Evolutionary conservation across 2,797 vertebrate species (phyloP).

Genomic region (Hemibagrus guttatus): DNA sequence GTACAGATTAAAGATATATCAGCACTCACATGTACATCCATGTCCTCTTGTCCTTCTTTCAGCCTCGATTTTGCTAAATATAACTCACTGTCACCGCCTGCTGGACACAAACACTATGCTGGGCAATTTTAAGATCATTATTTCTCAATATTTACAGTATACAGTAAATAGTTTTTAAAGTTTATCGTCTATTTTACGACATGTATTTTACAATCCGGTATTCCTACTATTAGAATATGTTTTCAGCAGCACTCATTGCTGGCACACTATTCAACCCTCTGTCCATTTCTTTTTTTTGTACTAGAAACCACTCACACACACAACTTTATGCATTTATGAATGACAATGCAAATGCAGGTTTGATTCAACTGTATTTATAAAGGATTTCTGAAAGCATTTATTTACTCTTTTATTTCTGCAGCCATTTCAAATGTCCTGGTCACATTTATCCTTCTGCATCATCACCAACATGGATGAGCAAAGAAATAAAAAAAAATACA

Average conservation of each 20-base stretch:
- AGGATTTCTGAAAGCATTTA: not conserved
- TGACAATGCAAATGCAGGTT: not conserved
- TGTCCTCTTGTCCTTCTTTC: not conserved
- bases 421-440: not conserved
- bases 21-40: not conserved
- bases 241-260: not conserved
- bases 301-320: not conserved
- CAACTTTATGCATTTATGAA: not conserved
- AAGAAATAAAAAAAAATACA: not conserved
- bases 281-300: not conserved
- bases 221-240: conserved; percentile 8
- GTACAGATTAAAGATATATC: conserved; percentile 11
- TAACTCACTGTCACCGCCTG: conserved; percentile 2
- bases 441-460: not conserved
- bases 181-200: not conserved
- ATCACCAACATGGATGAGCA: not conserved
- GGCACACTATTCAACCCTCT: not conserved
- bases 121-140: not conserved
- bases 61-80: not conserved
- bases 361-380: conserved; percentile 8
- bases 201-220: not conserved
- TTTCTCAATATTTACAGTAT: not conserved
- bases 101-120: conserved; percentile 20
- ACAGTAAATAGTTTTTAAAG: not conserved
- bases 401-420: not conserved